Conservation (phyloP, 1,140 invertebrate species). For the Achroia grisella region DNA sequence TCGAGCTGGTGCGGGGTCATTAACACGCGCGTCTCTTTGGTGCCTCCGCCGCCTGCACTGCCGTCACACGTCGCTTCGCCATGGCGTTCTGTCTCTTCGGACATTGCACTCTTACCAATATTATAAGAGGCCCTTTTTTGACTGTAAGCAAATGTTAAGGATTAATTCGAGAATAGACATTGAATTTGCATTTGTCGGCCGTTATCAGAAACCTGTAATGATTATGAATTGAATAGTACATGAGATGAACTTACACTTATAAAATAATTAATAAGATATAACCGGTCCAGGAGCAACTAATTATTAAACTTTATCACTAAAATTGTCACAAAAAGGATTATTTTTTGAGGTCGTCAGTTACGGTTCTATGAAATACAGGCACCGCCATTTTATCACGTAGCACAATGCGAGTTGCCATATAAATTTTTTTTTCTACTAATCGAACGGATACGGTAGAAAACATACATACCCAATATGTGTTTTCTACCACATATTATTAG, state of each 20-base stretch:
- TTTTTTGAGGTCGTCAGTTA: constrained; percentile 28
- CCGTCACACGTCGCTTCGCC: constrained; percentile 53
- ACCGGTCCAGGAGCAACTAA: too few relatives aligned
- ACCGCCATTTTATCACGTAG: constrained; percentile 66
- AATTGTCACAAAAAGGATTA: constrained; percentile 5
- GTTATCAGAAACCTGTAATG: constrained; percentile 54
- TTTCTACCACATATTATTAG: too few relatives aligned
- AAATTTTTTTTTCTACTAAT: background rate
- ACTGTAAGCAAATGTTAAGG: constrained; percentile 56
- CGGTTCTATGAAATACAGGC: constrained; percentile 28
- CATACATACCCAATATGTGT: too few relatives aligned
- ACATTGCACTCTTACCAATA: constrained; percentile 66
- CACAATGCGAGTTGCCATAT: constrained; percentile 18
- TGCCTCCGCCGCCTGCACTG: constrained; percentile 42
- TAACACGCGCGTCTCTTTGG: constrained; percentile 57
- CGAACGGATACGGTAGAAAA: too few relatives aligned
- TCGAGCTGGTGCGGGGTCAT: constrained; percentile 65
- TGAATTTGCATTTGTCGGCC: constrained; percentile 38
- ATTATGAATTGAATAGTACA: constrained; percentile 24
- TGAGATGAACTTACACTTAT: constrained; percentile 42
- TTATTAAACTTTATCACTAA: constrained; percentile 5
- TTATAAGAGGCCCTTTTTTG: constrained; percentile 45
- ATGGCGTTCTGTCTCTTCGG: constrained; percentile 63
- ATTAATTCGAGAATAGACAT: constrained; percentile 40
- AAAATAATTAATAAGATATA: background rate